Evolutionary conservation across 2,113 vertebrate genomes (phyloP).

Genomic region (Peucedramus taeniatus): DNA sequence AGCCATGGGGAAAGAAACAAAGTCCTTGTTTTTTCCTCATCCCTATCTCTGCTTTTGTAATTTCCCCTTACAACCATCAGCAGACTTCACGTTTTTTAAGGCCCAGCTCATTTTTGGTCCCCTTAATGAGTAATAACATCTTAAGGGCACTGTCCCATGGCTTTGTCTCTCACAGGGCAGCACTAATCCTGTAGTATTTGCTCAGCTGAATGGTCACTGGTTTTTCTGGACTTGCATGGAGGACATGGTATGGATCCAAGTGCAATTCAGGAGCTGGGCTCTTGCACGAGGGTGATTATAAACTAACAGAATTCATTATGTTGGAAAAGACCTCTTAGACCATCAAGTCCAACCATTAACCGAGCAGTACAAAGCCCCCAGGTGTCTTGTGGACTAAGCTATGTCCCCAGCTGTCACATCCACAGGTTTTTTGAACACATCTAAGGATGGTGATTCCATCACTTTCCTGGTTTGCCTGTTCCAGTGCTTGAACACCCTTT

Average conservation of each 20-base stretch:
- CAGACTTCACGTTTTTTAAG: neutral
- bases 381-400: neutral
- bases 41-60: neutral
- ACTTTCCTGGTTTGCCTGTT: neutral
- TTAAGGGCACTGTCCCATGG: neutral
- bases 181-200: neutral
- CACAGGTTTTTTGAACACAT: neutral
- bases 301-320: neutral
- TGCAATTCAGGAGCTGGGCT: neutral
- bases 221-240: neutral
- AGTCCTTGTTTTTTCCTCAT: neutral
- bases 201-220: neutral
- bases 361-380: neutral
- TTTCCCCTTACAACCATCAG: neutral
- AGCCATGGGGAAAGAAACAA: neutral
- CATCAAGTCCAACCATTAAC: fast-evolving
- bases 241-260: neutral
- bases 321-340: neutral
- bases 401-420: neutral
- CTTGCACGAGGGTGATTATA: neutral
- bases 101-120: neutral
- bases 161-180: neutral
- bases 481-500: neutral
- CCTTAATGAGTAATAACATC: neutral
- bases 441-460: neutral